Evolutionary conservation across 2,797 vertebrate species (phyloP).

Genomic region (Rhinogobio ventralis): DNA sequence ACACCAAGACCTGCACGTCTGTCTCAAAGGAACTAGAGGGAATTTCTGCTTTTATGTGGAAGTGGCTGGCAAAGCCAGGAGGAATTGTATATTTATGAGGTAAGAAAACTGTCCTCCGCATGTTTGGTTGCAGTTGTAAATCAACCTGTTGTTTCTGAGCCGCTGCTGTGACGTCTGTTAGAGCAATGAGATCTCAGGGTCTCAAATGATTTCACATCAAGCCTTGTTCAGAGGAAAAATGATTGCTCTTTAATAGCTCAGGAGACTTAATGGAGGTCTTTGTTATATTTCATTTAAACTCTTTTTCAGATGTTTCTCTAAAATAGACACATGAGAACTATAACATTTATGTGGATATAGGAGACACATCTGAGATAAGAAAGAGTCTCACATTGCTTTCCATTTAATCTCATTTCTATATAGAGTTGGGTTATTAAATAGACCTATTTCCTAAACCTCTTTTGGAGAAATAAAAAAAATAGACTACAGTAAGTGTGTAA

Average conservation of each 20-base stretch:
- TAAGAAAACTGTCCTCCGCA: constrained; percentile 62
- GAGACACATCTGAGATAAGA: too few species aligned
- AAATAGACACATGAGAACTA: background rate
- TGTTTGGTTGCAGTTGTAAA: constrained; percentile 1
- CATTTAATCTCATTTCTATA: background rate
- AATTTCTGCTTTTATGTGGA: background rate
- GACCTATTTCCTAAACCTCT: background rate
- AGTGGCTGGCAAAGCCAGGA: background rate
- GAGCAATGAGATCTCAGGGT: background rate
- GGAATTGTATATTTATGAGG: constrained; percentile 52
- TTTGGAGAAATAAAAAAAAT: background rate
- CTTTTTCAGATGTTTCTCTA: background rate
- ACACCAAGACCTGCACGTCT: constrained; percentile 53
- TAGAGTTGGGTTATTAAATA: background rate
- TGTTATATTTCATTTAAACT: background rate
- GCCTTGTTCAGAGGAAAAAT: background rate
- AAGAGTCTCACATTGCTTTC: background rate
- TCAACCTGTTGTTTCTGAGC: constrained; percentile 58
- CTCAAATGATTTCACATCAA: background rate
- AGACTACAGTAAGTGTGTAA: background rate
- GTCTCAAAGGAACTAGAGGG: constrained; percentile 12
- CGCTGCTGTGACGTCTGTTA: background rate
- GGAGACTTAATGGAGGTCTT: background rate
- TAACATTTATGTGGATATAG: background rate
- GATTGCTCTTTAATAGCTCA: background rate